Evolutionary conservation across 2,797 vertebrate genomes (phyloP).

Genomic region (Pseudochirops corinnae): DNA sequence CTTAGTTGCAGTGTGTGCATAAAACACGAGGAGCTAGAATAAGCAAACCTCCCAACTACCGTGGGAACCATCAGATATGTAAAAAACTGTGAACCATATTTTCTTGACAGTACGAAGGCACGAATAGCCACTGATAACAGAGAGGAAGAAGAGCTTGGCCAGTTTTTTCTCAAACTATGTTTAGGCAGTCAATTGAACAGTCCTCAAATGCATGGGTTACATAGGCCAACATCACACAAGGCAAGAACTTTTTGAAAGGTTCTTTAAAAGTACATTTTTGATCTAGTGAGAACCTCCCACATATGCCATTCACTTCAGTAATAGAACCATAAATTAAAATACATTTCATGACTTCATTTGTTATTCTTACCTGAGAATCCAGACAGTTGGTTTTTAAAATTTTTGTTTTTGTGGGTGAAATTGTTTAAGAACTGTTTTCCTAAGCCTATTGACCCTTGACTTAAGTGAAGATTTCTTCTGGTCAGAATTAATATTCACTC

Average conservation of each 20-base stretch:
- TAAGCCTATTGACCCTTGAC: conserved; percentile 7
- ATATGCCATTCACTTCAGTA: neutral
- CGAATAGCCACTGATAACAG: neutral
- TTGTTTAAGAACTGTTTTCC: neutral
- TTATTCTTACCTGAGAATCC: neutral
- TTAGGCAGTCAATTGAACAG: neutral
- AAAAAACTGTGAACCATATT: neutral
- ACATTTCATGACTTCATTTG: neutral
- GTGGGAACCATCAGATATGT: neutral
- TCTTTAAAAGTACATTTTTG: neutral
- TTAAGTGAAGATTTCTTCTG: conserved; percentile 46
- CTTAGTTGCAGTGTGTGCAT: neutral
- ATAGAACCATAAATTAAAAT: neutral
- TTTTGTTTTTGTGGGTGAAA: conserved; percentile 22
- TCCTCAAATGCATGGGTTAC: neutral
- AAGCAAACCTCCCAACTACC: neutral
- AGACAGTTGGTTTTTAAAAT: neutral
- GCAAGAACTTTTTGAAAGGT: neutral
- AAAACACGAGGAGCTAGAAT: neutral
- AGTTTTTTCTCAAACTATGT: neutral
- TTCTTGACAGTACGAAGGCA: neutral
- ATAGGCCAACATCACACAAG: neutral
- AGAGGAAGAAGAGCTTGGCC: neutral
- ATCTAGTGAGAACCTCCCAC: neutral
- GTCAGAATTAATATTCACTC: conserved; percentile 48